These are phyloP conservation scores for Halyomorpha halys DNA, from an alignment of 1,140 invertebrate species.

Conservation along the genomic window DNA sequence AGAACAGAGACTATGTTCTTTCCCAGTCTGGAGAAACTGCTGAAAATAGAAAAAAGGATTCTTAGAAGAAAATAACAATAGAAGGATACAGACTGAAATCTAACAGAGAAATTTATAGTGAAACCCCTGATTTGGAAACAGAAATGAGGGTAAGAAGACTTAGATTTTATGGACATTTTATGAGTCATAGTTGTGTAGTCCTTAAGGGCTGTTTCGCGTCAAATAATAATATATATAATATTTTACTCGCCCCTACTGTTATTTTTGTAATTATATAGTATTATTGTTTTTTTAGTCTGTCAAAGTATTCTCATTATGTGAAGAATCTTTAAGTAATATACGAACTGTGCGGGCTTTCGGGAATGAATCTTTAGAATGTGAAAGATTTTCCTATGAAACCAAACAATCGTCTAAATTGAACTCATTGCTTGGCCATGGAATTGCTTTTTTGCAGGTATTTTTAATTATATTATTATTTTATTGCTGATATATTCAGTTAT, in stretches of 20 bases:
- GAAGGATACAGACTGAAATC: too few species aligned
- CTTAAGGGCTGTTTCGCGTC: too few species aligned
- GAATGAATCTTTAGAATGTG: constrained; percentile 73
- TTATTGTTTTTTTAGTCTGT: constrained; percentile 48
- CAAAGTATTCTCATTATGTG: constrained; percentile 73
- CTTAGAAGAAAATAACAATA: too few species aligned
- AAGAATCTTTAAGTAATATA: constrained; percentile 87
- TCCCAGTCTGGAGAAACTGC: too few species aligned
- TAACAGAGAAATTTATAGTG: too few species aligned
- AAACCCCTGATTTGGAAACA: too few species aligned
- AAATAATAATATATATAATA: not conserved
- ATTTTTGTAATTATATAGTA: constrained; percentile 2
- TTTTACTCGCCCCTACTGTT: constrained; percentile 14
- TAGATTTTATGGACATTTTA: too few species aligned
- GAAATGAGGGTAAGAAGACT: too few species aligned
- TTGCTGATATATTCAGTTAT: too few species aligned
- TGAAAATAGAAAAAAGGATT: too few species aligned
- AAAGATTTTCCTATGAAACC: constrained; percentile 64
- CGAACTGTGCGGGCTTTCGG: constrained; percentile 85
- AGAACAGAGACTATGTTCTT: too few species aligned
- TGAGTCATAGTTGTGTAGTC: too few species aligned
- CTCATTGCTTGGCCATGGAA: constrained; percentile 74
- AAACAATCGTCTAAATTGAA: constrained; percentile 58
- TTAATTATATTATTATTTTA: not conserved
- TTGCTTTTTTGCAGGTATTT: constrained; percentile 69